Evolutionary conservation across 2,888 invertebrate species (phyloP), one percentile per base, ranked within the genome.

Genomic region (Troides helena): DNA sequence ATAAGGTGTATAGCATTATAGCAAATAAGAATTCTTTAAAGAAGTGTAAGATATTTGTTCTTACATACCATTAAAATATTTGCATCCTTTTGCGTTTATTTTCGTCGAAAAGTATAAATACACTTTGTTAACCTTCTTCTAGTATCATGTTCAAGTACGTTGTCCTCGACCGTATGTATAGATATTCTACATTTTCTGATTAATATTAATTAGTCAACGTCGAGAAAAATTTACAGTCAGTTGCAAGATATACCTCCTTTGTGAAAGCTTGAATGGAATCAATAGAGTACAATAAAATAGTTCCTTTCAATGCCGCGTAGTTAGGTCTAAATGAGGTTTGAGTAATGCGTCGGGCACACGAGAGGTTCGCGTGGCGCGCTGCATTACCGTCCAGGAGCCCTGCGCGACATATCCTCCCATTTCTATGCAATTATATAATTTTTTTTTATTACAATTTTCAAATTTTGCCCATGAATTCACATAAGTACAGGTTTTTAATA

Each of bases 301-400:
- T 83, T 86, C 84, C 88, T 85, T 87, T 88, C 88, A 90, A 90
- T 89, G 89, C 89, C 80, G 80, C 83, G 84, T 86, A 86, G 90
- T 89, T 89, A 88, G 85, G 80, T 87, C 86, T 89, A 92, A 92
- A 92, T 91, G 92, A 92, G 90, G 86, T 85, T 87, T 91, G 92
- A 92, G 89, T 92, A 89, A 92, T 92, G 91, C 83, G 77, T 76
- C 75, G 78, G 72, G 76, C 81, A 86, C 90, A 92, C 91, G 91
- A 88, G 87, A 80, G 83, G 78, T 75, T 89, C 78, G 89, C 90
- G 90, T 90, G 89, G 89, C 76, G 78, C 77, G 70, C 76, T 63
- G 73, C 76, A 78, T 78, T 79, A 77, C 83, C 83, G 79, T 82
- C 75, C 75, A 73, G 75, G 58, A 72, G 67, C 72, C 68, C 74